Conservation (phyloP, 2,113 vertebrate species). For the Podarcis cretensis region DNA sequence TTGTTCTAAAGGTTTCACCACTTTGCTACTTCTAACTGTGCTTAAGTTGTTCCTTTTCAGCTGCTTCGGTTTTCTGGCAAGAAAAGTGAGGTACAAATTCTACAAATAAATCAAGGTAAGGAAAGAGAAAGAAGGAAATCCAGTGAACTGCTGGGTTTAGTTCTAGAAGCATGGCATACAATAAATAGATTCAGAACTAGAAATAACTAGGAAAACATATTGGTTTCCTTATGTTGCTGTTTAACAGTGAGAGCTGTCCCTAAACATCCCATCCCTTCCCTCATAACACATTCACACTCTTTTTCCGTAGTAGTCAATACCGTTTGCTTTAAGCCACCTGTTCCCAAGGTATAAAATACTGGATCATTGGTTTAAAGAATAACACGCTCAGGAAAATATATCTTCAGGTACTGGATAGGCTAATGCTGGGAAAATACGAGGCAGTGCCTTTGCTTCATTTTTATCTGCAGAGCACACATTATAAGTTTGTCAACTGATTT, state of each 20-base stretch:
- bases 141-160: background rate
- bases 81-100: background rate
- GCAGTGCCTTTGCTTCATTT: background rate
- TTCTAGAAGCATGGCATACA: background rate
- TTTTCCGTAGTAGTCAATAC: background rate
- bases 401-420: conserved; percentile 11
- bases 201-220: background rate
- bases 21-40: background rate
- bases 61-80: background rate
- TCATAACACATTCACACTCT: background rate
- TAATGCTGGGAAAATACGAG: conserved; percentile 18
- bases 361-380: conserved; percentile 63
- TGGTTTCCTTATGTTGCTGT: background rate
- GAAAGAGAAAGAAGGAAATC: background rate
- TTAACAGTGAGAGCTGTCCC: background rate
- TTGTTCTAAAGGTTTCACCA: too few species aligned
- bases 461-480: background rate
- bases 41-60: background rate
- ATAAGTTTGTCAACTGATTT: conserved; percentile 11
- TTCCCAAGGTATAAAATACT: conserved; percentile 47
- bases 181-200: background rate
- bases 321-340: conserved; percentile 45
- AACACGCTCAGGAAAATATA: conserved; percentile 60
- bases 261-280: background rate
- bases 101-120: background rate